These are phyloP conservation scores for Plectrocnemia conspersa DNA, from an alignment of 1,140 invertebrate genomes.

Conservation along the genomic window DNA sequence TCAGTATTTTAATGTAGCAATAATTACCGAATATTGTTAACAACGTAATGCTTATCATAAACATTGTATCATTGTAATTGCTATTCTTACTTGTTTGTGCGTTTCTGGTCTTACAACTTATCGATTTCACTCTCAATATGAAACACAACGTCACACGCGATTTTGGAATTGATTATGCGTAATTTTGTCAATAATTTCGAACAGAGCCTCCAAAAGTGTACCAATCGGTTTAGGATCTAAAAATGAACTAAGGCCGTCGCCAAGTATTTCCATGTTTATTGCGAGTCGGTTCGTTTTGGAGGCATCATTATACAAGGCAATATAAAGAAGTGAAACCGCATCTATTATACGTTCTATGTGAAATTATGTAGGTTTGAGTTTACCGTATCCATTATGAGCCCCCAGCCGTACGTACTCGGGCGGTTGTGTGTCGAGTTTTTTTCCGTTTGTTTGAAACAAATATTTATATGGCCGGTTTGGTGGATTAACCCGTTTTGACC, in stretches of 20 bases:
- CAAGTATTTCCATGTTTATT: constrained; percentile 29
- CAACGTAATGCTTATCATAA: no score
- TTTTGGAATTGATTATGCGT: no score
- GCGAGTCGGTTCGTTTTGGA: constrained; percentile 31
- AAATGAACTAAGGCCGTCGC: constrained; percentile 32
- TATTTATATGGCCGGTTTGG: no score
- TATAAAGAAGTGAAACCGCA: constrained; percentile 37
- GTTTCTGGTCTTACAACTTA: not conserved
- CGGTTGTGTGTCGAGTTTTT: not conserved
- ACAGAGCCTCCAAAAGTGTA: constrained; percentile 14
- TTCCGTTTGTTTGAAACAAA: not conserved
- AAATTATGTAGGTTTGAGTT: constrained; percentile 36
- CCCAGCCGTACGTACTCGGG: not conserved
- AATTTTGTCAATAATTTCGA: not conserved
- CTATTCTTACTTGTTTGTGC: not conserved
- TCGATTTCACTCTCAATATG: not conserved
- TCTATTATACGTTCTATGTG: constrained; percentile 36
- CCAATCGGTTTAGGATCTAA: constrained; percentile 30
- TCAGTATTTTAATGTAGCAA: no score
- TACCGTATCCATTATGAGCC: constrained; percentile 32
- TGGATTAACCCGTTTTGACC: no score
- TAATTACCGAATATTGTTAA: no score
- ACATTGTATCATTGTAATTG: no score
- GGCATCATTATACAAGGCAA: constrained; percentile 35
- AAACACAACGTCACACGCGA: no score